phyloP scores from a whole-genome alignment of 2,888 invertebrate species.

The Melinaea menophilus region DNA sequence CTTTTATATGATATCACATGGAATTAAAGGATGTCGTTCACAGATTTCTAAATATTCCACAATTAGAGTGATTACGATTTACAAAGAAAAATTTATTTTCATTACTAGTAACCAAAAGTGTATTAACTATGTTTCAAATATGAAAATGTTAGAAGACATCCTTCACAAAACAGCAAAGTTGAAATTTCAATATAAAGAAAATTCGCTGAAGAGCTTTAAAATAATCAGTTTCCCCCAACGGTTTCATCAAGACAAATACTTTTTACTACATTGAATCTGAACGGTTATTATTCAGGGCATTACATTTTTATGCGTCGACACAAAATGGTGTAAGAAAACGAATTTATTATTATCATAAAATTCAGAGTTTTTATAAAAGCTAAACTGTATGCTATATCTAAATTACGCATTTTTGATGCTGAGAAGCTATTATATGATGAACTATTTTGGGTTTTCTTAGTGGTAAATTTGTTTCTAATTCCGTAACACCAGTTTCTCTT shows the following conservation, averaged over 20 bases:
- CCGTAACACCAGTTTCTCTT: too few species aligned
- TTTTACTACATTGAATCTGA: slow-evolving; percentile 37
- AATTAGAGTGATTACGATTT: too few species aligned
- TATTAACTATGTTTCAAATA: neutral
- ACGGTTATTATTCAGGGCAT: slow-evolving; percentile 47
- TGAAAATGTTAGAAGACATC: neutral
- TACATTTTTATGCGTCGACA: slow-evolving; percentile 44
- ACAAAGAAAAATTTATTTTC: too few species aligned
- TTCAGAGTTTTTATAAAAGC: slow-evolving; percentile 50
- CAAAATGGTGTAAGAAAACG: slow-evolving; percentile 42
- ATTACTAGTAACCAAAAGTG: too few species aligned
- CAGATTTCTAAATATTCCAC: too few species aligned
- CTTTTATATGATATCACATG: too few species aligned
- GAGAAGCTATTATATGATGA: too few species aligned
- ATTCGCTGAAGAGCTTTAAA: slow-evolving; percentile 8
- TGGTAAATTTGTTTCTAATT: too few species aligned
- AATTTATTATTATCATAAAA: slow-evolving; percentile 54
- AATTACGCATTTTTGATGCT: too few species aligned
- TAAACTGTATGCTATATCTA: slow-evolving; percentile 43
- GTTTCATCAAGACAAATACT: slow-evolving; percentile 33
- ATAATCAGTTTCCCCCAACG: slow-evolving; percentile 16
- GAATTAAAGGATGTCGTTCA: too few species aligned
- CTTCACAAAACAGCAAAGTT: neutral
- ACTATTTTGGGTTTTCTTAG: too few species aligned
- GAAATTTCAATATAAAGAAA: slow-evolving; percentile 2